These are phyloP conservation scores for Calyptommatus sinebrachiatus DNA, from an alignment of 2,113 vertebrate genomes.

Conservation along the genomic window DNA sequence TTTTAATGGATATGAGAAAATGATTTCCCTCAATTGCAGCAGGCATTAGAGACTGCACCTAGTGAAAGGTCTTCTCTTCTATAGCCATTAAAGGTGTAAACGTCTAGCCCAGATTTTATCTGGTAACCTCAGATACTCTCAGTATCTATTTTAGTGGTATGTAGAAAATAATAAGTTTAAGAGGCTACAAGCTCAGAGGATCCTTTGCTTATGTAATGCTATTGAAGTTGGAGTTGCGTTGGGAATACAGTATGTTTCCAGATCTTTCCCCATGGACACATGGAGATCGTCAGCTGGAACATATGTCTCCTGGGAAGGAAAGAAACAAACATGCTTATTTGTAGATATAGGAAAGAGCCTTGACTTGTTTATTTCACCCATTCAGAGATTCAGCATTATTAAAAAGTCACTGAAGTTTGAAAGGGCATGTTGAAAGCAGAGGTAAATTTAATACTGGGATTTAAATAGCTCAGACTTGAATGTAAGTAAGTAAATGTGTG, in stretches of 20 bases:
- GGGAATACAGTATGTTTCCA: slow-evolving; percentile 15
- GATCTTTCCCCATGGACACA: background rate
- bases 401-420: background rate
- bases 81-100: too few relatives aligned
- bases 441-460: background rate
- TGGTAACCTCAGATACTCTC: too few relatives aligned
- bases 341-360: background rate
- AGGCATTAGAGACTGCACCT: too few relatives aligned
- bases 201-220: slow-evolving; percentile 26
- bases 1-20: too few relatives aligned
- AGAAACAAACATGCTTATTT: background rate
- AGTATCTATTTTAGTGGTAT: slow-evolving; percentile 8
- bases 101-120: too few relatives aligned
- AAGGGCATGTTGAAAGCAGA: background rate
- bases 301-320: slow-evolving; percentile 13
- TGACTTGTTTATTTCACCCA: background rate
- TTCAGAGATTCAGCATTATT: background rate
- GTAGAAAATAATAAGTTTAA: background rate
- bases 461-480: background rate
- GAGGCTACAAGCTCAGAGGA: background rate
- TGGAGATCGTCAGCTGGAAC: background rate
- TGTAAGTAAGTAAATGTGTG: background rate
- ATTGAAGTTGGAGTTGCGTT: rapidly evolving
- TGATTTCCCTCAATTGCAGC: too few relatives aligned
- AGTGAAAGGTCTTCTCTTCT: too few relatives aligned